Evolutionary conservation across 2,888 invertebrate genomes (phyloP).

Genomic region (Zootermopsis nevadensis): DNA sequence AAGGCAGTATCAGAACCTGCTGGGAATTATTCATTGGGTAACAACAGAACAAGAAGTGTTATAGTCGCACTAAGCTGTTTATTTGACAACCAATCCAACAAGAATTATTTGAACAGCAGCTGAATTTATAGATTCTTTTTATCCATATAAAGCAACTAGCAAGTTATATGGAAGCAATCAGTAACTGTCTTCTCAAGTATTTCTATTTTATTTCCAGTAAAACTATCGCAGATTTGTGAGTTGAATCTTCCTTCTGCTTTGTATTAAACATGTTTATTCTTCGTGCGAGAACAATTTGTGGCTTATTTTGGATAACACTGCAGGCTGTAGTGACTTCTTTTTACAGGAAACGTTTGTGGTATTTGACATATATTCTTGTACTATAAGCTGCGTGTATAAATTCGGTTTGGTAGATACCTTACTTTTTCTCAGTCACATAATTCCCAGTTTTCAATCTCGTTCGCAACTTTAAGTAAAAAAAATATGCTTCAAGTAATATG

Average conservation of each 20-base stretch:
- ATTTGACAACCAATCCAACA: constrained; percentile 9
- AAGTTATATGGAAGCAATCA: not conserved
- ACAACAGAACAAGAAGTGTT: not conserved
- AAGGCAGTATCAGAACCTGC: not conserved
- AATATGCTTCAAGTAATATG: too few species aligned
- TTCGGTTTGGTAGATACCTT: too few species aligned
- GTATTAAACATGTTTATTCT: not conserved
- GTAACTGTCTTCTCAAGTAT: not conserved
- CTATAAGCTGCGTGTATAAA: too few species aligned
- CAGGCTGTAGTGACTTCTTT: too few species aligned
- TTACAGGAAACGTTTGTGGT: too few species aligned
- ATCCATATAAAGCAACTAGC: not conserved
- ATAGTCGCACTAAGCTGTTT: not conserved
- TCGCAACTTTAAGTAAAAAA: too few species aligned
- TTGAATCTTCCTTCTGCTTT: not conserved
- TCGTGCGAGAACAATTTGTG: not conserved
- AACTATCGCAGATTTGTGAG: not conserved
- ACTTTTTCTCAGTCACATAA: too few species aligned
- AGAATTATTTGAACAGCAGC: not conserved
- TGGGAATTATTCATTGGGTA: not conserved
- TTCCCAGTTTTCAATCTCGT: too few species aligned
- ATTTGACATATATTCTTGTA: too few species aligned
- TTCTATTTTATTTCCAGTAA: not conserved
- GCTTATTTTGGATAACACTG: too few species aligned
- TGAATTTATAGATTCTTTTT: not conserved